Evolutionary conservation across 2,797 vertebrate species (phyloP).

Genomic region (Chelonia mydas): DNA sequence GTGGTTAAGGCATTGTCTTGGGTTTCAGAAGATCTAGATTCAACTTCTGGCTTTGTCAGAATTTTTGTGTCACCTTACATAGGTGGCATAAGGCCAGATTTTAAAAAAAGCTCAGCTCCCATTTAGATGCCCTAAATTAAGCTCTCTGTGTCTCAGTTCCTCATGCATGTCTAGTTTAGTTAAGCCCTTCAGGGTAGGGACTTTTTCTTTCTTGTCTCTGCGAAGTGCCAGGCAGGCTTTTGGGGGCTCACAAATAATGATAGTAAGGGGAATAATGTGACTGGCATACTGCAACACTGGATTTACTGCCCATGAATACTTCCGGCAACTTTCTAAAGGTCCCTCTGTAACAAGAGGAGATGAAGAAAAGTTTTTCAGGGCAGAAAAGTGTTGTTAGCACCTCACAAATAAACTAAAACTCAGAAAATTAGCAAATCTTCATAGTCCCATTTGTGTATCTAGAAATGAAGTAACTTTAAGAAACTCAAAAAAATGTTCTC

Average conservation of each 20-base stretch:
- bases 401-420: constrained; percentile 56
- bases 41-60: background rate
- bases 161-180: background rate
- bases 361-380: constrained; percentile 47
- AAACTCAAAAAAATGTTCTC: background rate
- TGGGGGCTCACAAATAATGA: background rate
- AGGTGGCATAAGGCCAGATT: background rate
- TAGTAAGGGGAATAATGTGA: constrained; percentile 34
- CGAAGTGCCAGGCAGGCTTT: constrained; percentile 5
- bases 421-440: constrained; percentile 10
- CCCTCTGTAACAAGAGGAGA: constrained; percentile 27
- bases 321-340: constrained; percentile 47
- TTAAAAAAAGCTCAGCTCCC: background rate
- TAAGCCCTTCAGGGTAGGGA: background rate
- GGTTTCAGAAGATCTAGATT: background rate
- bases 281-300: constrained; percentile 4
- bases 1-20: accelerated
- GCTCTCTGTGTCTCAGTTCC: constrained; percentile 7
- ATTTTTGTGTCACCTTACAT: accelerated
- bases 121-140: background rate
- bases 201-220: constrained; percentile 27
- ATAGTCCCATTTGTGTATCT: constrained; percentile 31
- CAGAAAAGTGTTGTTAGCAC: constrained; percentile 42
- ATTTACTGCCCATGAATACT: constrained; percentile 13
- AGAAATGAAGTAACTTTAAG: background rate